Base-by-base conservation (phyloP, 2,888 invertebrate genomes). In the Parnassius glacialis region DNA sequence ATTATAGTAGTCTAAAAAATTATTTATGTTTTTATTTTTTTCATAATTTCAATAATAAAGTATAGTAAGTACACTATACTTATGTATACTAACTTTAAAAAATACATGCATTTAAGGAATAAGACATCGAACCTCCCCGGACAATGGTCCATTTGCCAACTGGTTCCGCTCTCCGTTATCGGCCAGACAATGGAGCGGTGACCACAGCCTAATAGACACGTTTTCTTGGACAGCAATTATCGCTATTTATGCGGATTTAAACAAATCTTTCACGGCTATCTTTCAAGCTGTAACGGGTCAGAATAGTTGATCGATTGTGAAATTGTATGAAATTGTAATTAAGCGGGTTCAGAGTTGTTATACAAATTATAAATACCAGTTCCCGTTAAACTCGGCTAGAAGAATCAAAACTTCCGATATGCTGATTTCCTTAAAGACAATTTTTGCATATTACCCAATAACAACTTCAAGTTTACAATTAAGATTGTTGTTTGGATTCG, bases 111-210 rank as follows among this genome's bases (percentile, higher is more conserved):
- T 66, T 12, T 57, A 68, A 67, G 67, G 66, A 74, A 70, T 68
- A 68, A 75, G 72, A 70, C 70, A 71, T 72, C 61, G 66, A 57
- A 25, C 53, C 7, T 48, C 12, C n/a, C 16, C 62, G 59, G 65
- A 74, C 74, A 73, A 73, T 71, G 63, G 73, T 70, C 74, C 72
- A 78, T 79, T 78, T 74, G 70, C 67, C 66, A 66, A 67, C 67
- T 61, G 56, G 61, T 52, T 57, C 51, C 42, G 43, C 1, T n/a
- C 48, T 48, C 41, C 48, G 48, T 42, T 70, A 67, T 70, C 68
- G 59, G 47, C 59, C 68, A 72, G 69, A 73, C 76, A 75, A 75
- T 73, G 67, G 70, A 69, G 71, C 70, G 64, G 70, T 69, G 63
- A 16, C 51, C 45, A 57, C 43, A 53, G 57, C 45, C 57, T 58